Percentiles rank a stretch among this genome's conserved stretches.
These are phyloP conservation scores for Apomyelois bistriatella DNA, from an alignment of 2,888 invertebrate genomes.

Conservation along the genomic window DNA sequence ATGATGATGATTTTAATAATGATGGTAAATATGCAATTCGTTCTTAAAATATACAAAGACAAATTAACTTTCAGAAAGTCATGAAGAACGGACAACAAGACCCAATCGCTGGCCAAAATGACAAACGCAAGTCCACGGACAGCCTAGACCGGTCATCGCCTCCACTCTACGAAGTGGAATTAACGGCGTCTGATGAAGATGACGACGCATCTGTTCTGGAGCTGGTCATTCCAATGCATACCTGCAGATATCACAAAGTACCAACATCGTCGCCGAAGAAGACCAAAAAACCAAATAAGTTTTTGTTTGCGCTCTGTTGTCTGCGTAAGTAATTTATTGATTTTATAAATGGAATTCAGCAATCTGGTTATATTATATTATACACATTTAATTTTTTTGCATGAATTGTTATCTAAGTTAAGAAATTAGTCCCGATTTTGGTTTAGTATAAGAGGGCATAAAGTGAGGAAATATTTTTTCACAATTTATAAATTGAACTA, in stretches of 20 bases:
- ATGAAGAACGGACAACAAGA: slow-evolving; percentile 26
- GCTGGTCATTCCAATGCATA: slow-evolving; percentile 62
- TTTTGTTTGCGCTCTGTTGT: slow-evolving; percentile 47
- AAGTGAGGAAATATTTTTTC: too few species aligned
- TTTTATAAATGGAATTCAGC: too few species aligned
- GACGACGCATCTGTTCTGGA: slow-evolving; percentile 64
- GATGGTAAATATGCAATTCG: not conserved
- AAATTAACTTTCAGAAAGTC: slow-evolving; percentile 25
- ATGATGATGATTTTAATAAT: too few species aligned
- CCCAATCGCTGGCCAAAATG: slow-evolving; percentile 9
- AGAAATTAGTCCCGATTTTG: too few species aligned
- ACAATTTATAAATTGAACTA: too few species aligned
- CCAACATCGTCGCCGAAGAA: slow-evolving; percentile 52
- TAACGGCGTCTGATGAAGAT: slow-evolving; percentile 70
- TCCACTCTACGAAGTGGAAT: slow-evolving; percentile 62
- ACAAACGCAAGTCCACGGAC: not conserved
- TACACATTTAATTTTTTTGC: not conserved
- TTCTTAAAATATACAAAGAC: not conserved
- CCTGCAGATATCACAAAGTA: slow-evolving; percentile 46
- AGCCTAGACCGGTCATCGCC: slow-evolving; percentile 49
- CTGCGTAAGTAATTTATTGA: slow-evolving; percentile 38
- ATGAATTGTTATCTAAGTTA: not conserved
- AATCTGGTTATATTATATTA: too few species aligned
- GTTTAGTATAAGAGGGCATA: too few species aligned
- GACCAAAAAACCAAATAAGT: slow-evolving; percentile 26